phyloP scores from a whole-genome alignment of 2,888 invertebrate genomes.

The Ischnura elegans region DNA sequence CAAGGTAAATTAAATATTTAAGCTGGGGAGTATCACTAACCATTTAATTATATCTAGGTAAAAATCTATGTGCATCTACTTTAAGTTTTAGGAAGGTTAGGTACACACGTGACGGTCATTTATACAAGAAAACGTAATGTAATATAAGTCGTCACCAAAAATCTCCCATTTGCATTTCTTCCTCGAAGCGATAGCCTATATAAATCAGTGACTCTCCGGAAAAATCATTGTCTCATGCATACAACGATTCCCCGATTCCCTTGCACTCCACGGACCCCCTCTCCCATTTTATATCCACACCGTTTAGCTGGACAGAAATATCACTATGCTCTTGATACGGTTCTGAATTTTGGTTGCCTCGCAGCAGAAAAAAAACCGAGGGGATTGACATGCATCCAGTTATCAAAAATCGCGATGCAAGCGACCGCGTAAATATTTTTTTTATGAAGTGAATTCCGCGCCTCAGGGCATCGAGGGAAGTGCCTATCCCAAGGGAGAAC shows the following conservation, averaged over 20 bases:
- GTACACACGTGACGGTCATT: no score
- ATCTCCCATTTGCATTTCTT: no score
- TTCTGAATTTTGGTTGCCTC: neutral
- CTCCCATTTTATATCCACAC: neutral
- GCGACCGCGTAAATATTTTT: neutral
- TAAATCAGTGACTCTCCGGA: no score
- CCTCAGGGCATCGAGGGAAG: neutral
- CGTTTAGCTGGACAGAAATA: neutral
- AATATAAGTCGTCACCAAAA: no score
- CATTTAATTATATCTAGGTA: no score
- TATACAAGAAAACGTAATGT: no score
- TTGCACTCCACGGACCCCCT: neutral
- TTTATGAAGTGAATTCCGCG: neutral
- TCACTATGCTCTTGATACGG: neutral
- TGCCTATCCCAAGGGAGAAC: neutral
- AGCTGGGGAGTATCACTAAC: no score
- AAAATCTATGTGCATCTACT: no score
- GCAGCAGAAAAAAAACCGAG: neutral
- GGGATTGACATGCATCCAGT: neutral
- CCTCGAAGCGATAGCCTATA: no score
- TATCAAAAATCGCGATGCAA: neutral
- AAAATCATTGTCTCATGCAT: no score
- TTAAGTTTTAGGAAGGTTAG: no score
- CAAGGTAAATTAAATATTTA: no score
- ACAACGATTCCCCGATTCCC: neutral